Conservation (phyloP, 2,113 vertebrate species). For the Isurus oxyrinchus region DNA sequence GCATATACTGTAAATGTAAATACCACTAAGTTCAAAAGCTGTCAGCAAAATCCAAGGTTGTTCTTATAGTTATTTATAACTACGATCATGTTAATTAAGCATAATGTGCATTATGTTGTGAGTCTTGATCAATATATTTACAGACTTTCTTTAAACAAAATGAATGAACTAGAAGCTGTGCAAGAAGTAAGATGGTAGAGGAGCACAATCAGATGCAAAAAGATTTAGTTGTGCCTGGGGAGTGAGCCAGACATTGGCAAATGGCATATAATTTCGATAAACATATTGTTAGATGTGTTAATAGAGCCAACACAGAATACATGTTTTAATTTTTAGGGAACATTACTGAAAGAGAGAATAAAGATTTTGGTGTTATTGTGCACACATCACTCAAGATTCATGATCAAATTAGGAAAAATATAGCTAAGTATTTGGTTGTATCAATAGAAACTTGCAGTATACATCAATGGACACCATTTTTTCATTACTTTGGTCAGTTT, state of each 20-base stretch:
- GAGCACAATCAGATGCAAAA: neutral
- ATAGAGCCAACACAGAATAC: neutral
- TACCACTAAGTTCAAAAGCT: neutral
- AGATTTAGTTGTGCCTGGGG: neutral
- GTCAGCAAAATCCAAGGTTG: neutral
- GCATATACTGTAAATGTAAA: neutral
- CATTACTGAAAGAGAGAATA: neutral
- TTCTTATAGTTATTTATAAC: neutral
- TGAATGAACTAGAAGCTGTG: neutral
- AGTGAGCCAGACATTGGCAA: neutral
- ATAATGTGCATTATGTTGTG: neutral
- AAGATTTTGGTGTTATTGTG: neutral
- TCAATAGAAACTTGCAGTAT: neutral
- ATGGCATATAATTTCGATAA: neutral
- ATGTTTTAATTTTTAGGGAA: neutral
- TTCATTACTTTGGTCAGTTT: neutral
- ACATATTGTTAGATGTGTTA: neutral
- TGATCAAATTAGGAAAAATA: neutral
- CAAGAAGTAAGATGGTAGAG: neutral
- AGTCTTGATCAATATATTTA: neutral
- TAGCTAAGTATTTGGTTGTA: neutral
- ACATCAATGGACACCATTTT: neutral
- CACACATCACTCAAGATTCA: neutral
- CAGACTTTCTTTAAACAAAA: neutral
- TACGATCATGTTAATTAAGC: neutral